Percentiles rank a stretch among this genome's conserved stretches.
Evolutionary conservation across 2,113 vertebrate species (phyloP).

Genomic region (Mastomys coucha): DNA sequence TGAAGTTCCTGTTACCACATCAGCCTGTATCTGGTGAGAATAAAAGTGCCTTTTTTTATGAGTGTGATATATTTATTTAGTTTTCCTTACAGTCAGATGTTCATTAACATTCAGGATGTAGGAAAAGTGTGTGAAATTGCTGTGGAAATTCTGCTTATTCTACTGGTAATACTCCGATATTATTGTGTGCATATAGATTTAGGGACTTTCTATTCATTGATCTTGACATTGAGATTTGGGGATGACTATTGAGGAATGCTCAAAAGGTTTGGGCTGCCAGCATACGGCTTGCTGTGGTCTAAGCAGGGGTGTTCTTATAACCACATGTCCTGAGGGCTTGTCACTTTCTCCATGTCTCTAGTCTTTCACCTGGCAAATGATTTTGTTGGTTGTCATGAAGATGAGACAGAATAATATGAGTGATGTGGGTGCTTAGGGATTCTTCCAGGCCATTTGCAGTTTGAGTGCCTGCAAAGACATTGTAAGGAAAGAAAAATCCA

Average conservation of each 20-base stretch:
- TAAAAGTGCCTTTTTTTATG: background rate
- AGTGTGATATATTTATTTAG: background rate
- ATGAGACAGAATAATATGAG: background rate
- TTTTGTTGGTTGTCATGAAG: background rate
- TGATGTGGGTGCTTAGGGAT: background rate
- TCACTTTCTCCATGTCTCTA: background rate
- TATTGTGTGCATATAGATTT: background rate
- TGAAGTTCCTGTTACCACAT: rapidly evolving
- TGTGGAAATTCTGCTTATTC: background rate
- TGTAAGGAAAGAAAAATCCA: background rate
- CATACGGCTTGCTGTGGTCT: rapidly evolving
- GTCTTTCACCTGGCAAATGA: too few relatives aligned
- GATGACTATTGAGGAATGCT: background rate
- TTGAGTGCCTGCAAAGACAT: background rate
- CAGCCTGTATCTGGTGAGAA: background rate
- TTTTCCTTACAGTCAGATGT: background rate
- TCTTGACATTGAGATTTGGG: background rate
- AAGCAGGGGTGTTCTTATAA: rapidly evolving
- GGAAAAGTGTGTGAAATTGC: background rate
- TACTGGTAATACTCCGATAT: background rate
- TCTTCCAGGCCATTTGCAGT: background rate
- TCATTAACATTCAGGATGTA: background rate
- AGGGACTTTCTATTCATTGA: background rate
- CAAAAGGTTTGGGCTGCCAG: background rate
- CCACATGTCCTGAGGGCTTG: background rate